phyloP scores from a whole-genome alignment of 2,888 invertebrate species.

The Papilio gigon region DNA sequence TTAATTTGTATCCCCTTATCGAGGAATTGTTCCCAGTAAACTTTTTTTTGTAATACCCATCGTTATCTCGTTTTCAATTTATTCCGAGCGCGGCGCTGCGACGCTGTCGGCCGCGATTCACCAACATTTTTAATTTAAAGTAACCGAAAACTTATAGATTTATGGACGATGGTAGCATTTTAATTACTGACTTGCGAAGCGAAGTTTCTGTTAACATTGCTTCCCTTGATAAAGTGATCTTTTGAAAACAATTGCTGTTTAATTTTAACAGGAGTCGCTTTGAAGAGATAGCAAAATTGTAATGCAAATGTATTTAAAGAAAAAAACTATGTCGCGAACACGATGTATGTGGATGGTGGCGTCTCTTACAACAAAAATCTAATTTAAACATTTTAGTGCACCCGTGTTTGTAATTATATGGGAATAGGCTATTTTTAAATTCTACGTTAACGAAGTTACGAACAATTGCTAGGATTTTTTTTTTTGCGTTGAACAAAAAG shows the following conservation, averaged over 20 bases:
- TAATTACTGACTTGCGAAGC: slow-evolving; percentile 64
- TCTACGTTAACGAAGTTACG: too few species aligned
- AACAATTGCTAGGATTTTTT: too few species aligned
- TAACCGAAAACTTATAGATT: slow-evolving; percentile 72
- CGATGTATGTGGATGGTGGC: too few species aligned
- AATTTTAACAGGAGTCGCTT: not conserved
- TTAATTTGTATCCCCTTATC: slow-evolving; percentile 32
- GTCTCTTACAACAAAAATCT: too few species aligned
- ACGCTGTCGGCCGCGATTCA: slow-evolving; percentile 56
- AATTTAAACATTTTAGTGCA: too few species aligned
- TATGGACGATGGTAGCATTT: slow-evolving; percentile 62
- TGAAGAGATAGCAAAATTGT: too few species aligned
- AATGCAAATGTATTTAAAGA: too few species aligned
- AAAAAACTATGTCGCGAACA: too few species aligned
- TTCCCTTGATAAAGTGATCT: too few species aligned
- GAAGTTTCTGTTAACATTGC: slow-evolving; percentile 45
- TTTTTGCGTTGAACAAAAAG: slow-evolving; percentile 42
- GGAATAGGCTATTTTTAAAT: too few species aligned
- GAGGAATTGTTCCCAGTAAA: slow-evolving; percentile 2
- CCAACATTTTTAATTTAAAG: slow-evolving; percentile 69
- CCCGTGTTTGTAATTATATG: too few species aligned
- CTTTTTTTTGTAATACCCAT: slow-evolving; percentile 46
- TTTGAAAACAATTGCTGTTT: not conserved
- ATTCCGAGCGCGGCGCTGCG: slow-evolving; percentile 53
- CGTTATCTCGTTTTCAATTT: slow-evolving; percentile 52